phyloP scores from a whole-genome alignment of 2,113 vertebrate species.

The Silurus glanis region DNA sequence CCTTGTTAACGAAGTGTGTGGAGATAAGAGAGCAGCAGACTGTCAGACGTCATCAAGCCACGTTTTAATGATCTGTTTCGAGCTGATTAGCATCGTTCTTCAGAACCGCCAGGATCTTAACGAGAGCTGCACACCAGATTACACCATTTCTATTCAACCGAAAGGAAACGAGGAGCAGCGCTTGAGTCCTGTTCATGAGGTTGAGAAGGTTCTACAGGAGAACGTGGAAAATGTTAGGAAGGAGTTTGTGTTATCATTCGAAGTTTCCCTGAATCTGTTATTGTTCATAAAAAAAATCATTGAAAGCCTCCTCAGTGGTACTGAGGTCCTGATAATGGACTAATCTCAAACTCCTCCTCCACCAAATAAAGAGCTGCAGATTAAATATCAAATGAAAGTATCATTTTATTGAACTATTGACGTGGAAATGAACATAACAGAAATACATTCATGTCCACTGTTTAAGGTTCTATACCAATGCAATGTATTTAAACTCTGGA shows the following conservation, averaged over 20 bases:
- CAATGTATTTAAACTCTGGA: no score
- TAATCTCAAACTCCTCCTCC: background rate
- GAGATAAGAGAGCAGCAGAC: background rate
- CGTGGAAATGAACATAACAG: no score
- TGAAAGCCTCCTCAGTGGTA: background rate
- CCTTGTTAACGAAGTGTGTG: background rate
- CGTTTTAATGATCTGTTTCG: background rate
- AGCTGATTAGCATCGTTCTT: background rate
- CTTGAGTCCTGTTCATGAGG: background rate
- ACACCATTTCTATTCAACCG: background rate
- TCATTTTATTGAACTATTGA: no score
- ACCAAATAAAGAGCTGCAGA: background rate
- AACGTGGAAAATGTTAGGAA: no score
- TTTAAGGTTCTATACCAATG: no score
- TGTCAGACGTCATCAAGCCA: background rate
- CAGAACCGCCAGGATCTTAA: background rate
- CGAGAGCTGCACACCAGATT: background rate
- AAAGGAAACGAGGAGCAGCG: background rate
- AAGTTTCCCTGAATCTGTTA: no score
- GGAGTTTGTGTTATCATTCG: no score
- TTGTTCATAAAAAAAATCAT: background rate
- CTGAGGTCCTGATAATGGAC: background rate
- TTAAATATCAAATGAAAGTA: no score
- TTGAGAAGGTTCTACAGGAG: no score
- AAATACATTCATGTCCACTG: no score